Base-by-base conservation (phyloP, 2,797 vertebrate species). In the Hypotaenidia okinawae region DNA sequence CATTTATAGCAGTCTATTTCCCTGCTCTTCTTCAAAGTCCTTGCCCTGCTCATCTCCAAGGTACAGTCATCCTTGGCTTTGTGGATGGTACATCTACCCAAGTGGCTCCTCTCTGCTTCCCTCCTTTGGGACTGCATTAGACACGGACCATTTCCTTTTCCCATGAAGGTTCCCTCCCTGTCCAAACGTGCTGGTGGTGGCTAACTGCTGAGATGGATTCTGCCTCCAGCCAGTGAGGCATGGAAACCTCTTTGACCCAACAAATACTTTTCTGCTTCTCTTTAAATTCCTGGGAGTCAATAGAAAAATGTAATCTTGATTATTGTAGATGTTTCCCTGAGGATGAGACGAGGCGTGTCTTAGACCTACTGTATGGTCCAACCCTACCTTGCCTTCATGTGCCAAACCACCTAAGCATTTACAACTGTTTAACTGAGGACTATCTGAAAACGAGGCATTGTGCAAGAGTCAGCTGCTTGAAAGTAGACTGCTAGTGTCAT, bases 151-250 rank as follows among this genome's bases (percentile, higher is more conserved):
- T 47, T 68, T 79, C 27, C 54, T 70, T 78, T 52, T 47, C 33
- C 75, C 23, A 4, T 6, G 10, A 23, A 63, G 5, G 16, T 66
- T 16, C 22, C 6, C 5, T 61, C 51, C 21, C 22, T 61, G 84
- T 77, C 64, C 21, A 33, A 17, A 1, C 0, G 2, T 0, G 6
- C 12, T 61, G 17, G 21, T 6, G 7, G 4, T 32, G 10, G 25
- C 35, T 51, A 49, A 61, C 4, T 2, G 1, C 15, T 4, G 25
- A 41, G 39, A 59, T 0, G 6, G 23, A 15, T n/a, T 89, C 73
- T 80, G 23, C 27, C 55, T 84, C 45, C 45, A 76, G n/a, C 35
- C 74, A n/a, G 1, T 0, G 6, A 47, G 18, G 32, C 5, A 13
- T 0, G 39, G 18, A 84, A 84, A 66, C 10, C 16, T 39, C 52